Percentiles rank a stretch among this genome's conserved stretches.
These are phyloP conservation scores for Oophaga sylvatica DNA, from an alignment of 2,797 vertebrate genomes.

Conservation along the genomic window DNA sequence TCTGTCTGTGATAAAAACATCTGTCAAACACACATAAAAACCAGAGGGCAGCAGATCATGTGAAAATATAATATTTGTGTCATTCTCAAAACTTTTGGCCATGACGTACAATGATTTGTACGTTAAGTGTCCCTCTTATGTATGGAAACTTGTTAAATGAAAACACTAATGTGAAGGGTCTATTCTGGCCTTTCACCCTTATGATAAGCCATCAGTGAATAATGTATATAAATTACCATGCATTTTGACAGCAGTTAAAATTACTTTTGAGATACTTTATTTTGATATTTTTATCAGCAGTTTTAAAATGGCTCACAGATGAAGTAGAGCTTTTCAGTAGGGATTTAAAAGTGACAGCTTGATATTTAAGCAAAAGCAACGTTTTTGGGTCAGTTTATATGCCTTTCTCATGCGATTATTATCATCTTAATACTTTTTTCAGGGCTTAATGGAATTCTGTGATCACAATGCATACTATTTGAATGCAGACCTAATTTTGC, in stretches of 20 bases:
- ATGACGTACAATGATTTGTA: not conserved
- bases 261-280: not conserved
- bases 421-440: not conserved
- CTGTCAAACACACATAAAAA: too few relatives aligned
- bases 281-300: not conserved
- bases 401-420: not conserved
- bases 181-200: not conserved
- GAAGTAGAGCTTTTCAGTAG: not conserved
- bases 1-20: too few relatives aligned
- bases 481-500: not conserved
- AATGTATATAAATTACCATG: not conserved
- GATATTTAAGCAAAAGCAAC: conserved; percentile 1
- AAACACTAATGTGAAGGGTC: not conserved
- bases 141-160: not conserved
- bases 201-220: not conserved
- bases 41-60: too few relatives aligned
- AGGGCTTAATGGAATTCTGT: not conserved
- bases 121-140: not conserved
- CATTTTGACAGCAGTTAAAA: not conserved
- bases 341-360: not conserved
- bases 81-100: too few relatives aligned
- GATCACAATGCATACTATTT: not conserved
- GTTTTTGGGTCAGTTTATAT: conserved; percentile 8
- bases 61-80: too few relatives aligned
- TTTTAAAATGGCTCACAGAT: not conserved